Base-by-base conservation (phyloP, 2,113 vertebrate species). In the Actinemys pallida region DNA sequence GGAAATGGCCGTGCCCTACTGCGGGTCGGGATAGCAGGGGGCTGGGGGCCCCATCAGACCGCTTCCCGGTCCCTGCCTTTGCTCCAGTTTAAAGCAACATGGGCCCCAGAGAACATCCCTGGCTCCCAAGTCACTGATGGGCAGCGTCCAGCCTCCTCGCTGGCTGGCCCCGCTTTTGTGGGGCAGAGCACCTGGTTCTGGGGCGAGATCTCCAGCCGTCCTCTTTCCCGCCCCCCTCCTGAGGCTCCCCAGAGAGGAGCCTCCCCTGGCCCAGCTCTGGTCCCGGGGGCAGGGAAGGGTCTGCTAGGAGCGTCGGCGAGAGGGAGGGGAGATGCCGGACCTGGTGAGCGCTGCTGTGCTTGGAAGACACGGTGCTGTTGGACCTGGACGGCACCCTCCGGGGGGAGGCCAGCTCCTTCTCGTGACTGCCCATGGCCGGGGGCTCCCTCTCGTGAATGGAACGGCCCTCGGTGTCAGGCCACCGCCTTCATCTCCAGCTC, bases 331-430 rank as follows among this genome's bases (percentile, higher is more conserved):
- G 39, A 2, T 31, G 79, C 86, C 97, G n/a, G 1, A 99, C 98
- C 98, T 98, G 98, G 65, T 98, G 98, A 4, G 98, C 62, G 14
- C 97, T 94, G 96, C 98, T 96, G 90, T 98, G 96, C 84, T 98
- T 99, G 52, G 99, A 98, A 8, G 99, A 99, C 76, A 98, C 98
- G 1, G 98, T 98, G 97, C 99, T 99, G 98, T 93, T 98, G 56
- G 96, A 98, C 82, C 98, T 97, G 0, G 98, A 99, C 86, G 99
- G 98, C 5, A 98, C 98, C 79, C 96, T 98, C 62, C 90, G 97
- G 1, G 98, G 97, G 29, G 13, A 96, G 62, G 78, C 93, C 8
- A 95, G 96, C 7, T 98, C 98, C 95, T 97, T 98, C 53, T 99
- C 99, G 5, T 98, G 89, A 88, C 91, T 95, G 87, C 98, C 98